Conservation (phyloP, 2,888 invertebrate species). For the Maniola hyperantus region DNA sequence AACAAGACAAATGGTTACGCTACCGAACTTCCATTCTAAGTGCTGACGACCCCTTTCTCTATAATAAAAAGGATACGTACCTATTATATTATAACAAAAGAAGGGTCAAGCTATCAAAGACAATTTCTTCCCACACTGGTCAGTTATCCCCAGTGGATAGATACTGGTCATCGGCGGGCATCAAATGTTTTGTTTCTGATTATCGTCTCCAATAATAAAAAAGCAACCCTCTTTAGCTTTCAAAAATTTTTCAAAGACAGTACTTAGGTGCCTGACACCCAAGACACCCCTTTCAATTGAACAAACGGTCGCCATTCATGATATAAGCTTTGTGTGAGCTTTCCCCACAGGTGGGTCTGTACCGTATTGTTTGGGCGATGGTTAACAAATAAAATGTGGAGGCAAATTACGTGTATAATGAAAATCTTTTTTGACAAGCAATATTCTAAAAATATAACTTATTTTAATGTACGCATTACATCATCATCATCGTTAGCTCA, state of each 20-base stretch:
- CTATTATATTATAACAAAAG: conserved; percentile 54
- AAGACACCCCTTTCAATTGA: conserved; percentile 65
- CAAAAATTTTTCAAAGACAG: conserved; percentile 62
- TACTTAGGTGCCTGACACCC: conserved; percentile 62
- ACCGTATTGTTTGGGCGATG: conserved; percentile 21
- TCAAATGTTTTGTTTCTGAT: conserved; percentile 67
- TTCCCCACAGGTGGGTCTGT: conserved; percentile 45
- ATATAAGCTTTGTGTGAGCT: conserved; percentile 39
- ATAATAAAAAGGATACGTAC: conserved; percentile 58
- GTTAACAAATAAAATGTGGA: conserved; percentile 21
- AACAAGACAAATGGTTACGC: conserved; percentile 63
- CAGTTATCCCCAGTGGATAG: conserved; percentile 64
- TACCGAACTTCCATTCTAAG: conserved; percentile 55
- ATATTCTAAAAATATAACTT: conserved; percentile 6
- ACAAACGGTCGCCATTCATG: conserved; percentile 60
- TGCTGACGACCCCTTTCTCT: conserved; percentile 63
- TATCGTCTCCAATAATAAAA: conserved; percentile 61
- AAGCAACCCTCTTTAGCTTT: conserved; percentile 64
- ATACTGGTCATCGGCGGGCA: conserved; percentile 77
- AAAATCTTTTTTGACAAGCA: not conserved
- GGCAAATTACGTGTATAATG: not conserved
- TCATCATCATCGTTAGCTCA: no score
- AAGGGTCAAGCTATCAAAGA: conserved; percentile 70
- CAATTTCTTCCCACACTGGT: conserved; percentile 77
- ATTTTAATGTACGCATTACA: no score